phyloP scores from a whole-genome alignment of 1,140 invertebrate genomes.

The Aphaenogaster ashmeadi region DNA sequence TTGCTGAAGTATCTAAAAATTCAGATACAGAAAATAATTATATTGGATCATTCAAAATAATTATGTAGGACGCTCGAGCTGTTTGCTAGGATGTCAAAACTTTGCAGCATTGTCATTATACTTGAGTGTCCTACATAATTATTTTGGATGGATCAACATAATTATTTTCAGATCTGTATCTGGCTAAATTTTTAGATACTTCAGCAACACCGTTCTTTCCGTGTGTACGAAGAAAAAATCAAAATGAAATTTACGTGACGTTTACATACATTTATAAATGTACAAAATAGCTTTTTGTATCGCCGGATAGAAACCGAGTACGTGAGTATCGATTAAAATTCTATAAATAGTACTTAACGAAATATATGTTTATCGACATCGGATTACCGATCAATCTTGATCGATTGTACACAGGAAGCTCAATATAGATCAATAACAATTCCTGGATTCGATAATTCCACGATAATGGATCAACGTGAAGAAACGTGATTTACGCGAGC shows the following conservation, averaged over 20 bases:
- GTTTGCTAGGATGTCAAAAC: no score
- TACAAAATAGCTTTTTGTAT: background rate
- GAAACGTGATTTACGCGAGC: background rate
- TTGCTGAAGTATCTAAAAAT: no score
- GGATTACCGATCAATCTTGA: constrained; percentile 18
- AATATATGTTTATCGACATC: background rate
- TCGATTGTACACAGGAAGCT: background rate
- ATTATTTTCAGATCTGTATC: no score
- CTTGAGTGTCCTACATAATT: no score
- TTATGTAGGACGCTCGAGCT: no score
- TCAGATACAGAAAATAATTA: no score
- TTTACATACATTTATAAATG: constrained; percentile 9
- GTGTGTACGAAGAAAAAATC: background rate
- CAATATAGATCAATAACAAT: background rate
- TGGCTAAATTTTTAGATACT: no score
- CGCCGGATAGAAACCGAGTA: background rate
- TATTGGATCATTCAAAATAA: no score
- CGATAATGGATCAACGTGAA: background rate
- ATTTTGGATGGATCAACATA: no score
- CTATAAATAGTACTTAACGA: background rate
- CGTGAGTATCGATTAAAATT: background rate
- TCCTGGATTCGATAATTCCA: background rate
- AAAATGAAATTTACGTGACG: background rate
- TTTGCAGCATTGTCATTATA: no score
- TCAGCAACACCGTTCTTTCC: no score